Percentiles rank a stretch among this genome's conserved stretches.
phyloP scores from a whole-genome alignment of 2,113 vertebrate genomes.

The Sciurus niger region DNA sequence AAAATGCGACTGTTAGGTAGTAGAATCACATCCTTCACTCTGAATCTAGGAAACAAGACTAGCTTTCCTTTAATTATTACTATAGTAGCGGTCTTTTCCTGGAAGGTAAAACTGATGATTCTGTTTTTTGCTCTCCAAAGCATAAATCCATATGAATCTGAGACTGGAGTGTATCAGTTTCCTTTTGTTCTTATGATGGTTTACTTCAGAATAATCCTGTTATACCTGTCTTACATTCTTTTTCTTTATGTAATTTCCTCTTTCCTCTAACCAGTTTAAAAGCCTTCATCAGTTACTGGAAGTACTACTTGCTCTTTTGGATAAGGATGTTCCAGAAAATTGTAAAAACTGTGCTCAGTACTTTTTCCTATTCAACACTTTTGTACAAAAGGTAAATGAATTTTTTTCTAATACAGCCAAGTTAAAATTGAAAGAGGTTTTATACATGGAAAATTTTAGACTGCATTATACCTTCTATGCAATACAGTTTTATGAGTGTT shows the following conservation, averaged over 20 bases:
- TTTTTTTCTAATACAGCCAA: constrained; percentile 20
- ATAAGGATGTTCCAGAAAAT: constrained; percentile 99
- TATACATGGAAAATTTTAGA: not conserved
- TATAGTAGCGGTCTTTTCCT: not conserved
- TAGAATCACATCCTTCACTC: not conserved
- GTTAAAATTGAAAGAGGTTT: constrained; percentile 40
- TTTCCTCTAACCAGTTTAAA: constrained; percentile 87
- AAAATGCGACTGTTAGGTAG: not conserved
- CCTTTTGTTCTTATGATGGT: constrained; percentile 57
- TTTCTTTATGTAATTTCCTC: constrained; percentile 60
- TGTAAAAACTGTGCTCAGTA: constrained; percentile 99
- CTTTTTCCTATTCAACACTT: constrained; percentile 98
- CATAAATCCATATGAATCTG: constrained; percentile 69
- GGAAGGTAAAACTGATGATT: constrained; percentile 57
- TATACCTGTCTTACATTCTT: not conserved
- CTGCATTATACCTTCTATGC: not conserved
- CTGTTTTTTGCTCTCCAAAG: constrained; percentile 76
- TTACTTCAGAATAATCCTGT: constrained; percentile 38
- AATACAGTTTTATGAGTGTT: not conserved
- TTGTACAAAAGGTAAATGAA: constrained; percentile 95
- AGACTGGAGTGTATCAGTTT: constrained; percentile 27
- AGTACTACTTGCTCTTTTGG: constrained; percentile 95
- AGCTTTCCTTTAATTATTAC: constrained; percentile 5
- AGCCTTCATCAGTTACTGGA: constrained; percentile 94
- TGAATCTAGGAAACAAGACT: not conserved